Evolutionary conservation across 2,113 vertebrate species (phyloP).

Genomic region (Holacanthus passer): DNA sequence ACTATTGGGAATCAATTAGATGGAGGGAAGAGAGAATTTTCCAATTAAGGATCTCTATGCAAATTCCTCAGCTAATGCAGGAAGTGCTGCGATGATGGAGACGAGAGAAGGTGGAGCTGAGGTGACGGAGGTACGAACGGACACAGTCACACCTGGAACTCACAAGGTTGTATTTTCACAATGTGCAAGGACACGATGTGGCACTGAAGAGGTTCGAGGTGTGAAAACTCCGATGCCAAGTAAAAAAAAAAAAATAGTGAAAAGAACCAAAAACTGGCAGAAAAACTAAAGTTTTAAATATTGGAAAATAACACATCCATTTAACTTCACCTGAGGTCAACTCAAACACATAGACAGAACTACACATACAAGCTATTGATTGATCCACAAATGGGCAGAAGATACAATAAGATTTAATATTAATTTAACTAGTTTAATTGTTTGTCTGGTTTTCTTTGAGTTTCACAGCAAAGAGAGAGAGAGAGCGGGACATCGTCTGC

Average conservation of each 20-base stretch:
- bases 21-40: not conserved
- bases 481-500: not conserved
- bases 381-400: not conserved
- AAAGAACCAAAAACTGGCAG: no score
- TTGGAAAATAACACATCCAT: no score
- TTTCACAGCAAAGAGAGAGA: not conserved
- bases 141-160: not conserved
- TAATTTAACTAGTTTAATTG: no score
- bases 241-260: no score
- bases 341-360: not conserved
- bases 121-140: not conserved
- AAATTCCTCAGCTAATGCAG: not conserved
- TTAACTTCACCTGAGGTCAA: not conserved
- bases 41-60: not conserved
- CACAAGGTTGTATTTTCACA: not conserved
- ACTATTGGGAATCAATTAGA: constrained; percentile 49
- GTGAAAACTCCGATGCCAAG: not conserved
- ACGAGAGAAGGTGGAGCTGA: not conserved
- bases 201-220: not conserved
- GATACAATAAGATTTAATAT: no score
- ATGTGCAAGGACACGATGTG: not conserved
- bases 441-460: no score
- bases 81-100: not conserved
- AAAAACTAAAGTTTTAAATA: no score
- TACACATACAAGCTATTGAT: not conserved